Evolutionary conservation across 1,140 invertebrate genomes (phyloP).

Genomic region (Pteromalus puparum): DNA sequence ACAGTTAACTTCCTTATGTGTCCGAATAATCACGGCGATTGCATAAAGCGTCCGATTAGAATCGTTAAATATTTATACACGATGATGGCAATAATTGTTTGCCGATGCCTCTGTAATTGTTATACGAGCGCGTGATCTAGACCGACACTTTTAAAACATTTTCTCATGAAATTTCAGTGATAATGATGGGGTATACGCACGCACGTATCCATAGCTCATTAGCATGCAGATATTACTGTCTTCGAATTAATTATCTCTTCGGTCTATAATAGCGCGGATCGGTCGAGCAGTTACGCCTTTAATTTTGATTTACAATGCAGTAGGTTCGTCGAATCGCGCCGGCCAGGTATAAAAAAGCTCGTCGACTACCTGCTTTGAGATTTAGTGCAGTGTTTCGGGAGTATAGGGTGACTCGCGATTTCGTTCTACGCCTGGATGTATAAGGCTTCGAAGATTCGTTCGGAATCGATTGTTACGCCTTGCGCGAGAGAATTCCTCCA

Average conservation of each 20-base stretch:
- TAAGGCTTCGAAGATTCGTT: neutral
- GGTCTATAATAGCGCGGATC: conserved; percentile 10
- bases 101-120: no score
- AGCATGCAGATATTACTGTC: conserved; percentile 19
- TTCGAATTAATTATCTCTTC: conserved; percentile 31
- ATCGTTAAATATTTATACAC: no score
- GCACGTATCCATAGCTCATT: neutral
- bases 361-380: conserved; percentile 21
- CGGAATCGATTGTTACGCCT: neutral
- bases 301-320: conserved; percentile 37
- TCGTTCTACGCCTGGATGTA: neutral
- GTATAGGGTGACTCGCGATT: no score
- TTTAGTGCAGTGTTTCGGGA: conserved; percentile 6
- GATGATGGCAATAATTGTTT: no score
- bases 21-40: neutral
- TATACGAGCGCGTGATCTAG: no score
- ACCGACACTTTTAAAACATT: no score
- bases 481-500: neutral
- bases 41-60: neutral
- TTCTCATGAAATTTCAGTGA: neutral
- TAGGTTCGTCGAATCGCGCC: neutral
- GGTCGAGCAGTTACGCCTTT: conserved; percentile 1
- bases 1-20: no score
- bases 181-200: neutral
- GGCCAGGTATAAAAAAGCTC: conserved; percentile 8